phyloP scores from a whole-genome alignment of 2,113 vertebrate genomes.

The Nestor notabilis region DNA sequence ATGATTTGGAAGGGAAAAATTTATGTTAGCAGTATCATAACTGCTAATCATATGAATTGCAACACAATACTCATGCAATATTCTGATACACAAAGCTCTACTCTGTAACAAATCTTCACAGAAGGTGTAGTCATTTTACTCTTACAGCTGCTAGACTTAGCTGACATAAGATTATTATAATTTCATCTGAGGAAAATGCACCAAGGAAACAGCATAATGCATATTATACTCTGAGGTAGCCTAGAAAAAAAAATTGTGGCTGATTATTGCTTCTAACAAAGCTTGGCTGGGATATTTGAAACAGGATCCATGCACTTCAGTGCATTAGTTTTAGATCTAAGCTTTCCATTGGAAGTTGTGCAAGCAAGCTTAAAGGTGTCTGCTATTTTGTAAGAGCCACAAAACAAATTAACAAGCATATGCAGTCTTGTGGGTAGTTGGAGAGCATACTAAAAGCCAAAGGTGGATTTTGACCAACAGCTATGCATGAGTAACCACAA shows the following conservation, averaged over 20 bases:
- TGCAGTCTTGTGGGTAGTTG: background rate
- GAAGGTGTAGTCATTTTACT: background rate
- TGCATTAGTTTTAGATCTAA: background rate
- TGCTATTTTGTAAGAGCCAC: fast-evolving
- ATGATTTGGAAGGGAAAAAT: background rate
- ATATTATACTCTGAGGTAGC: background rate
- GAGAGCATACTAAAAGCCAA: background rate
- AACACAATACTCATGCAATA: background rate
- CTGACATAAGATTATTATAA: background rate
- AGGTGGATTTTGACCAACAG: background rate
- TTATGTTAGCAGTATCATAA: background rate
- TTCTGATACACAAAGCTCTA: background rate
- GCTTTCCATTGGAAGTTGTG: background rate
- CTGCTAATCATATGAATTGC: background rate
- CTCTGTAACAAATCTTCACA: background rate
- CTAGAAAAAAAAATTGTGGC: background rate
- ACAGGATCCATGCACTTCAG: background rate
- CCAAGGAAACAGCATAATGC: background rate
- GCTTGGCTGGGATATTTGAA: background rate
- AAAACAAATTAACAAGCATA: background rate
- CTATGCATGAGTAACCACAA: background rate
- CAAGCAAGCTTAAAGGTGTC: background rate
- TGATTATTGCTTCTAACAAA: background rate
- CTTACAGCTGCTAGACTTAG: background rate
- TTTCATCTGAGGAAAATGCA: background rate